Evolutionary conservation across 2,888 invertebrate genomes (phyloP).

Genomic region (Argynnis bischoffii): DNA sequence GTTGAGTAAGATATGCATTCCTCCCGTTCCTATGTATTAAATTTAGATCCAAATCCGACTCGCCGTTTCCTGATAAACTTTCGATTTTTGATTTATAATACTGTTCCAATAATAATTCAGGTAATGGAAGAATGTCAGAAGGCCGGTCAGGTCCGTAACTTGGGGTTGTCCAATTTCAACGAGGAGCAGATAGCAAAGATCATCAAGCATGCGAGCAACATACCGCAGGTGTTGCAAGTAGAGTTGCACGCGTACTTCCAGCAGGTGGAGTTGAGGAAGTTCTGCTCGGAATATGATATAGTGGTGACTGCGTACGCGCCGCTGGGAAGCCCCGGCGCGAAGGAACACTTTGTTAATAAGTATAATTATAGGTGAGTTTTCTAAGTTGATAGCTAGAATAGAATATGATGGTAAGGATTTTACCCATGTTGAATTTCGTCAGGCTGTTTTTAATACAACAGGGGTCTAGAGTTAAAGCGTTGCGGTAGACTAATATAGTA

Average conservation of each 20-base stretch:
- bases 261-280: conserved; percentile 84
- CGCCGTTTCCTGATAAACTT: no score
- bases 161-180: conserved; percentile 92
- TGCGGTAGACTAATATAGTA: no score
- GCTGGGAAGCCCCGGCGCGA: conserved; percentile 87
- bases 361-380: conserved; percentile 81
- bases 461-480: no score
- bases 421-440: no score
- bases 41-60: no score
- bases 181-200: conserved; percentile 85
- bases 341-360: conserved; percentile 83
- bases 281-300: conserved; percentile 84
- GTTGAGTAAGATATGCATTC: no score
- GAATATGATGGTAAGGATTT: no score
- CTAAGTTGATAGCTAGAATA: background rate
- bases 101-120: conserved; percentile 57
- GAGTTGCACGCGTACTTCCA: conserved; percentile 91
- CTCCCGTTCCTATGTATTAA: no score
- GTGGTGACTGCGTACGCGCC: conserved; percentile 87
- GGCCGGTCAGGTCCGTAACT: conserved; percentile 84
- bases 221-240: conserved; percentile 88
- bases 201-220: conserved; percentile 82
- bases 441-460: no score
- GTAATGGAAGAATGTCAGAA: conserved; percentile 87
- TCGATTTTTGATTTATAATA: no score